These are phyloP conservation scores for Chydorus sphaericus DNA, from an alignment of 2,888 invertebrate genomes.

Conservation along the genomic window DNA sequence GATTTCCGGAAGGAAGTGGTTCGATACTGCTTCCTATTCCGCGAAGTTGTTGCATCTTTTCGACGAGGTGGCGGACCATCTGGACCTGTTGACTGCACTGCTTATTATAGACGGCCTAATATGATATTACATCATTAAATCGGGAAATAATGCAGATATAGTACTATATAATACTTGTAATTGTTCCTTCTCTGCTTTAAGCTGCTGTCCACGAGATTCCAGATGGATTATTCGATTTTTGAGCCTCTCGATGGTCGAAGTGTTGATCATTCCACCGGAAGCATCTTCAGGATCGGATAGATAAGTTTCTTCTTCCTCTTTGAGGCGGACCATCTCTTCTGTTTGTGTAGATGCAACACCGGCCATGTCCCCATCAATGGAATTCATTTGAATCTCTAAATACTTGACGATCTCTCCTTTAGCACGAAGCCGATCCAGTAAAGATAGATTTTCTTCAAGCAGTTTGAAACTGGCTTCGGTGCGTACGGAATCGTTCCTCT, in stretches of 20 bases:
- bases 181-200: conserved; percentile 13
- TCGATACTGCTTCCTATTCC: conserved; percentile 25
- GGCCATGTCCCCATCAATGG: conserved; percentile 26
- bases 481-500: conserved; percentile 20
- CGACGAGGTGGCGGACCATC: conserved; percentile 29
- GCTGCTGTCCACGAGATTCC: conserved; percentile 7
- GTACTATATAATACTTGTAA: neutral
- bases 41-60: conserved; percentile 31
- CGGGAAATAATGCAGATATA: neutral
- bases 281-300: neutral
- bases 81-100: conserved; percentile 30
- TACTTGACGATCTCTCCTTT: conserved; percentile 32
- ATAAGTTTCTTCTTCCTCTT: conserved; percentile 10
- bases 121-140: neutral
- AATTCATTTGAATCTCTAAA: conserved; percentile 28
- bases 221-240: conserved; percentile 2
- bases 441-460: conserved; percentile 34
- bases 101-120: conserved; percentile 26
- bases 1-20: neutral
- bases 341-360: conserved; percentile 22
- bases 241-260: conserved; percentile 1
- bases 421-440: conserved; percentile 31
- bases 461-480: conserved; percentile 35
- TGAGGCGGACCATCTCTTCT: conserved; percentile 20
- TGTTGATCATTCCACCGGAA: neutral